Evolutionary conservation across 2,113 vertebrate species (phyloP).

Genomic region (Saguinus midas): DNA sequence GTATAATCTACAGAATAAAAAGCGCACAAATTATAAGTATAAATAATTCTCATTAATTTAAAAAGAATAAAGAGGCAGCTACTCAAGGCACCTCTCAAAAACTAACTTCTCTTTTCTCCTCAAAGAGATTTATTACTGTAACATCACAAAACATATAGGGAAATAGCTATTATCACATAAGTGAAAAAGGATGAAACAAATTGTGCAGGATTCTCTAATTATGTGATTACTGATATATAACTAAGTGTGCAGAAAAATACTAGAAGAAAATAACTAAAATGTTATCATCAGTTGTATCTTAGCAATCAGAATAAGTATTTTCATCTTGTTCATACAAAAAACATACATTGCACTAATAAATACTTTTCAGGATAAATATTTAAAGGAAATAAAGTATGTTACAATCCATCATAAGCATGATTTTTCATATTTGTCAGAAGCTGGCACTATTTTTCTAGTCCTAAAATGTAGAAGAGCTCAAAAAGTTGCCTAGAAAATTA

Average conservation of each 20-base stretch:
- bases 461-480: neutral
- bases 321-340: neutral
- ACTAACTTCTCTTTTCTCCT: neutral
- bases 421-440: neutral
- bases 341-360: neutral
- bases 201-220: neutral
- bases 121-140: neutral
- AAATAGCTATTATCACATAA: neutral
- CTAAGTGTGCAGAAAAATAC: neutral
- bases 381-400: neutral
- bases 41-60: neutral
- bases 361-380: neutral
- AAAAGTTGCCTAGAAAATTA: neutral
- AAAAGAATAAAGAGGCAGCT: neutral
- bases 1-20: neutral
- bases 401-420: neutral
- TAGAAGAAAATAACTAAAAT: constrained; percentile 19
- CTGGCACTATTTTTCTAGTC: neutral
- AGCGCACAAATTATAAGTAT: neutral
- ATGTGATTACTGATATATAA: neutral
- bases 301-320: neutral
- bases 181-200: neutral
- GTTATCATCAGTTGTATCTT: neutral
- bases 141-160: neutral
- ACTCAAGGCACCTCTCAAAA: neutral